Conservation (phyloP, 1,140 invertebrate species). For the Lepidostoma basale region DNA sequence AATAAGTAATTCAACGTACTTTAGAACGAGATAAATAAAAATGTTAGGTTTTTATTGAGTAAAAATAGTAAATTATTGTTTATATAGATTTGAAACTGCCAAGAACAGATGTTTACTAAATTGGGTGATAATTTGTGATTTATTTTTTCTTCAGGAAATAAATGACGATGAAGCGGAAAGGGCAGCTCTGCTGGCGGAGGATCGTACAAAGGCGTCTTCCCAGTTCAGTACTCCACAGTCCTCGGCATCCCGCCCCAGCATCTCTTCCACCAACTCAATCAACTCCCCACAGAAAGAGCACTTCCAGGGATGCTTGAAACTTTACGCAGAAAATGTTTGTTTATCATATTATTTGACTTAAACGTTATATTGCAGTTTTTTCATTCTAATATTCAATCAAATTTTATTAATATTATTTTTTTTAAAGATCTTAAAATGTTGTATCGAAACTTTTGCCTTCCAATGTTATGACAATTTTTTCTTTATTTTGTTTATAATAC, state of each 20-base stretch:
- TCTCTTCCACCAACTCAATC: slow-evolving; percentile 50
- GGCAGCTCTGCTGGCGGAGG: slow-evolving; percentile 56
- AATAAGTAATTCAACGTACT: background rate
- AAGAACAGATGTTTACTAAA: no score
- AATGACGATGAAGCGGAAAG: slow-evolving; percentile 64
- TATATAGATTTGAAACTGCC: no score
- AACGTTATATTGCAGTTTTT: slow-evolving; percentile 2
- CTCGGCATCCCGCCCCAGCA: slow-evolving; percentile 45
- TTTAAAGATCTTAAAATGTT: no score
- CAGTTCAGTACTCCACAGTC: slow-evolving; percentile 51
- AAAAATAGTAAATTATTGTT: no score
- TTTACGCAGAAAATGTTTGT: slow-evolving; percentile 71
- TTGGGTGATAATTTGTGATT: background rate
- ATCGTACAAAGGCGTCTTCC: slow-evolving; percentile 49
- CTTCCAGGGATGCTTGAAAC: slow-evolving; percentile 70
- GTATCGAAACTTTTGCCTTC: no score
- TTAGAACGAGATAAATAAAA: no score
- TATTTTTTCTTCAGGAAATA: slow-evolving; percentile 49
- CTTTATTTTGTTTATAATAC: no score
- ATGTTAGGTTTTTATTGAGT: no score
- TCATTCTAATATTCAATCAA: no score
- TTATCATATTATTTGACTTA: slow-evolving; percentile 20
- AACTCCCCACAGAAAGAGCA: slow-evolving; percentile 66
- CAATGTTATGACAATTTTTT: no score
- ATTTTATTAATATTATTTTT: no score